A percentile compares a stretch with the other conserved stretches of the same genome.
phyloP scores from a whole-genome alignment of 1,140 invertebrate genomes.

The Coptotermes formosanus region DNA sequence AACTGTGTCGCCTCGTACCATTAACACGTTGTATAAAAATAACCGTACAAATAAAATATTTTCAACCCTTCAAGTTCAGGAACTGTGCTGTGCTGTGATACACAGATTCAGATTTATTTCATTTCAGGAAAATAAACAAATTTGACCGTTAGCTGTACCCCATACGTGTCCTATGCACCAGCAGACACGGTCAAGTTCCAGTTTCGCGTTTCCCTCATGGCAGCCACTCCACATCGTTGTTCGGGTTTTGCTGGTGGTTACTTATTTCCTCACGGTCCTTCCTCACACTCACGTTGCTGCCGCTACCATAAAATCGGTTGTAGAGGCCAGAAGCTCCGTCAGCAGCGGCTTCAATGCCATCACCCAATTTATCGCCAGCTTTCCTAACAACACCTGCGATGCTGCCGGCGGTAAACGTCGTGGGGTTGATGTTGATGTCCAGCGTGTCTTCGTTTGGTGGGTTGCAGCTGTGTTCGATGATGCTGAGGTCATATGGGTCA shows the following conservation, averaged over 20 bases:
- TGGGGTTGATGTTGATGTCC: slow-evolving; percentile 69
- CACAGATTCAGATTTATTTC: too few species aligned
- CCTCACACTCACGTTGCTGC: not conserved
- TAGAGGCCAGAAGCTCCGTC: slow-evolving; percentile 57
- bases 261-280: slow-evolving; percentile 37
- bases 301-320: slow-evolving; percentile 48
- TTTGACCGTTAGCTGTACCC: too few species aligned
- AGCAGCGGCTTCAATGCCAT: slow-evolving; percentile 58
- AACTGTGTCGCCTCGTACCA: too few species aligned
- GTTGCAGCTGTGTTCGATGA: slow-evolving; percentile 70
- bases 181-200: too few species aligned
- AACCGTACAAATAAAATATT: too few species aligned
- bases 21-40: too few species aligned
- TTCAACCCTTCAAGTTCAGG: too few species aligned
- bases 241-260: slow-evolving; percentile 37
- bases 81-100: too few species aligned
- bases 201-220: slow-evolving; percentile 39
- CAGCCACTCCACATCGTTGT: slow-evolving; percentile 45
- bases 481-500: slow-evolving; percentile 71
- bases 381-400: slow-evolving; percentile 67
- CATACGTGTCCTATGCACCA: too few species aligned
- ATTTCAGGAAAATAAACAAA: too few species aligned
- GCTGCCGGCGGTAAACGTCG: slow-evolving; percentile 70
- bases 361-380: slow-evolving; percentile 68
- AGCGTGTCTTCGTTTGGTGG: slow-evolving; percentile 56